Evolutionary conservation across 2,113 vertebrate species (phyloP), one percentile per base, ranked within the genome.

Genomic region (Camelus bactrianus): DNA sequence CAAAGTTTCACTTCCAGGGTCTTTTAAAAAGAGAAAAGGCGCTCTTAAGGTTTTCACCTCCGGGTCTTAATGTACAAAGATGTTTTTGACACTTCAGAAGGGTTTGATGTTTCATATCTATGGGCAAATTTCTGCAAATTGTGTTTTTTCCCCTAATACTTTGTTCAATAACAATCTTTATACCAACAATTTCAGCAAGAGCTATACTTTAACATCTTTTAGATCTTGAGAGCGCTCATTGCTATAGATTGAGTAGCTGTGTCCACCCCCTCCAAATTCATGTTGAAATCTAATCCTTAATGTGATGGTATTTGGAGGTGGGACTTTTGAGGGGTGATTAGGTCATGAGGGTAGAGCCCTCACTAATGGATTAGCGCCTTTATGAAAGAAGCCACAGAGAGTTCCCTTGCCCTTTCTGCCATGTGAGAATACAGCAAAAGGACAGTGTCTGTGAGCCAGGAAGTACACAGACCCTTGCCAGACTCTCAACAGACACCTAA

Each of bases 21-120:
- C 48, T 91, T 86, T 92, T 42, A 22, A 64, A 86, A 87, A 58
- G 42, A 93, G 52, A 94, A 92, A 70, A 17, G 35, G 20, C 17
- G 19, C 15, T 58, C 24, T 26, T 20, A 80, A 91, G 28, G n/a
- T 13, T 87, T 84, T 94, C 26, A 62, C 52, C 6, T 70, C 70
- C 48, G 56, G 58, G n/a, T 75, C 62, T 80, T 80, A 87, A 48
- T 19, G n/a, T 24, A 67, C 19, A 60, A 88, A 93, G 48, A 76
- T 76, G 30, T 35, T 89, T 80, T 73, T 87, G 52, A 70, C 11
- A 24, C 8, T 54, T 76, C 17, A 11, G n/a, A 69, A 6, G 24
- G 5, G 32, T 79, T 65, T 72, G 70, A 84, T 81, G 50, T 60
- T 72, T 90, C 70, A 72, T 24, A 77, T 65, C 75, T 82, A 42